These are phyloP conservation scores for Geococcyx californianus DNA, from an alignment of 2,113 vertebrate genomes.

Conservation along the genomic window DNA sequence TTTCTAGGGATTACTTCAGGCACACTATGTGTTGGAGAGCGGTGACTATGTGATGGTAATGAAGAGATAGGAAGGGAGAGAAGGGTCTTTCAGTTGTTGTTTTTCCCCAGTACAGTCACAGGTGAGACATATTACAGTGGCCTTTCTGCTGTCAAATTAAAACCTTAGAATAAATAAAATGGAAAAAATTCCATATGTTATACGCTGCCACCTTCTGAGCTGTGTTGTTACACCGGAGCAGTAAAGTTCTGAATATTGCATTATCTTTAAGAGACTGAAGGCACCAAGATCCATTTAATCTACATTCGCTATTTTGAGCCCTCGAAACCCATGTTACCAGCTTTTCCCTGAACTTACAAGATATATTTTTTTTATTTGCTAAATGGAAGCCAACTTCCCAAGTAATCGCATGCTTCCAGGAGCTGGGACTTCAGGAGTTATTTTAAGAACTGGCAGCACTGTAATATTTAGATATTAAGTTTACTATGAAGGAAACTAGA, in stretches of 20 bases:
- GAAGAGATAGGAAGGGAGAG: neutral
- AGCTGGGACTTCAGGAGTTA: neutral
- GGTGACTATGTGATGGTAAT: neutral
- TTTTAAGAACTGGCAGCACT: slow-evolving; percentile 5
- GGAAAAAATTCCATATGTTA: neutral
- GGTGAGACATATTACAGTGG: neutral
- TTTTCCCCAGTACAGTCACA: neutral
- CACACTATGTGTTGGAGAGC: neutral
- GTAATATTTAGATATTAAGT: slow-evolving; percentile 52
- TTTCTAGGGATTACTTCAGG: slow-evolving; percentile 13
- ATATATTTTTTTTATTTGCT: neutral
- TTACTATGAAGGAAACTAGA: slow-evolving; percentile 42
- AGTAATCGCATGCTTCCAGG: neutral
- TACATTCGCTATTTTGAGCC: neutral
- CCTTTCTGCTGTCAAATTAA: neutral
- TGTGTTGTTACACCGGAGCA: neutral
- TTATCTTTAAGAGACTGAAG: slow-evolving; percentile 9
- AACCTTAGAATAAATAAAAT: neutral
- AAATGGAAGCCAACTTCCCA: neutral
- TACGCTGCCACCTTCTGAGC: neutral
- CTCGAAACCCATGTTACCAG: neutral
- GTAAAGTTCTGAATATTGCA: neutral
- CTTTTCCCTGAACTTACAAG: neutral
- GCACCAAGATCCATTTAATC: neutral
- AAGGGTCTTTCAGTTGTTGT: neutral